Evolutionary conservation across 2,113 vertebrate genomes (phyloP), one percentile per base, ranked within the genome.

Genomic region (Dasyprocta punctata): DNA sequence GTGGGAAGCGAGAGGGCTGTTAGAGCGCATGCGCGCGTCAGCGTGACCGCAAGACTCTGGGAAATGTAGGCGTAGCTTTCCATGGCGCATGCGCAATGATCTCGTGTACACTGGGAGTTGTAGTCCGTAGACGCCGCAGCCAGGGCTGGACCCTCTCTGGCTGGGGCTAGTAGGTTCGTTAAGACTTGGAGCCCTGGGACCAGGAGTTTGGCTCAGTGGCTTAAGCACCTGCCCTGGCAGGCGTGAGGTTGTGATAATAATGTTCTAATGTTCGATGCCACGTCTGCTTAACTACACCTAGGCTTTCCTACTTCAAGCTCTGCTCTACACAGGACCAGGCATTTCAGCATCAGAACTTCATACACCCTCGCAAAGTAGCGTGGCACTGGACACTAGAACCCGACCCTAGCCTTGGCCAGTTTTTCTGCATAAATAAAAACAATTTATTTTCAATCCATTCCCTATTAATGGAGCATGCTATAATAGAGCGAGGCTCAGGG

Each of bases 1-100:
- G 1, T 0, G 0, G 9, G 52, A 9, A 30, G 9, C 0, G 1
- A 2, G 6, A 86, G 5, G 22, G 6, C 9, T 1, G 22, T 3
- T 24, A 93, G 6, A 5, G 85, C 96, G 96, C 97, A 95, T 0
- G 97, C 95, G 96, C 80, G 8, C 97, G 95, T 47, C 67, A 28
- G 92, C 96, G 97, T 97, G 24, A 12, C 36, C 56, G 75, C 95
- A 58, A 3, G 33, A 92, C 47, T 61, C 93, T 94, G 88, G 97
- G 93, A 97, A 94, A 67, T 86, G 86, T 93, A 89, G 3, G 58
- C 85, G 0, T 3, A 44, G 10, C 5, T 28, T 2, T 2, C 17
- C 52, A 81, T 3, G 16, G 1, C 86, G 26, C 93, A 38, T 41
- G 97, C 69, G 91, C 65, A 0, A 0, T 1, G 0, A 2, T 17